These are phyloP conservation scores for Notiomystis cincta DNA, from an alignment of 2,113 vertebrate species.

Conservation along the genomic window DNA sequence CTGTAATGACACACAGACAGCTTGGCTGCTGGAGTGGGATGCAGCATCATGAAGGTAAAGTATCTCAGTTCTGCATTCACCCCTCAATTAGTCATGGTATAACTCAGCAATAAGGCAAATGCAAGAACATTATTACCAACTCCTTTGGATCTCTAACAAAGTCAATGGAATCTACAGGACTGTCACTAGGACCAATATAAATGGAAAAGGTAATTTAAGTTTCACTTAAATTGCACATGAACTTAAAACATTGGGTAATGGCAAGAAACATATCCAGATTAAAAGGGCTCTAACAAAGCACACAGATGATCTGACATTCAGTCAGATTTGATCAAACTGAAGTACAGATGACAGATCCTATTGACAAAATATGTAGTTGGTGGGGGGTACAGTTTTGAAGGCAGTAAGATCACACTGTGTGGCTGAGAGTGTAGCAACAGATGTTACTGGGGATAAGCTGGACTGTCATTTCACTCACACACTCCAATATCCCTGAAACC, in stretches of 20 bases:
- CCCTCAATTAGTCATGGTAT: background rate
- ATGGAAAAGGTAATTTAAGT: background rate
- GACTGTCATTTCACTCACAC: background rate
- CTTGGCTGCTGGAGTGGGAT: background rate
- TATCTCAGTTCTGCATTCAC: background rate
- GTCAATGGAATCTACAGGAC: background rate
- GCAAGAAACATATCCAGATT: background rate
- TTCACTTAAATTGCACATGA: background rate
- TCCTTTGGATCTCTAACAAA: background rate
- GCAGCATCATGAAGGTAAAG: background rate
- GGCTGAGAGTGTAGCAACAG: background rate
- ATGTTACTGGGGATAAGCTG: background rate
- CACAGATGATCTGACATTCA: background rate
- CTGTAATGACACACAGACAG: background rate
- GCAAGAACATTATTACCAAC: background rate
- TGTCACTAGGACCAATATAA: background rate
- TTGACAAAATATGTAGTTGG: background rate
- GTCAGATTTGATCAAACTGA: background rate
- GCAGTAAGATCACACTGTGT: background rate
- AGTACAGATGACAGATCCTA: background rate
- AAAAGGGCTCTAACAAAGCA: background rate
- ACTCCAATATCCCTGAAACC: background rate
- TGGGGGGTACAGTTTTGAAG: background rate
- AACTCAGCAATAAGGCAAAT: accelerated
- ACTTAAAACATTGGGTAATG: background rate